Evolutionary conservation across 2,113 vertebrate species (phyloP), one percentile per base, ranked within the genome.

Genomic region (Nycticryphes semicollaris): DNA sequence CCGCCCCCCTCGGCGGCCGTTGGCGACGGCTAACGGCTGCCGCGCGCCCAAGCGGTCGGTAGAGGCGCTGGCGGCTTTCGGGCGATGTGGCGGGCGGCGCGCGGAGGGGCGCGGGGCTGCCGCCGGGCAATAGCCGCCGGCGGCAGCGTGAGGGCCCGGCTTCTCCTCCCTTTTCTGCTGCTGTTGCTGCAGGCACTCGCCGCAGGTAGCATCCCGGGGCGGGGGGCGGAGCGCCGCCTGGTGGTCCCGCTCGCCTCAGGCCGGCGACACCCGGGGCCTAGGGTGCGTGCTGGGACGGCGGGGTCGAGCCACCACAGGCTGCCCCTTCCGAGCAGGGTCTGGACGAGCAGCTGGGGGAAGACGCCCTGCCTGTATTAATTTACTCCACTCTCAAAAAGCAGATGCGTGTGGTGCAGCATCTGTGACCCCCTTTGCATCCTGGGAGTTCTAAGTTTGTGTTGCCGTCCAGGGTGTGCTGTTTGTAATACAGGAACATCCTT

Each of bases 381-480:
- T 41, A 35, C 14, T 7, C 6, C 3, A 8, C 18, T 27, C 27
- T 20, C 7, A 9, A 27, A 53, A 41, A 80, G 20, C 45, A 31
- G 59, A 19, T 6, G 14, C 1, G 0, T 18, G 9, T 15, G 43
- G 28, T 1, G 0, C 19, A 27, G 5, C 13, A 1, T 21, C 8
- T 3, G 37, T 17, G 21, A 27, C 10, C 7, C 10, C 56, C 33
- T 28, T 19, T 13, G 39, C 27, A 50, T 28, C 16, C 24, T 3
- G 3, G 9, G 22, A 15, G 6, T 3, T 54, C 3, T 6, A 7
- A 20, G 8, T 47, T 3, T 6, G 14, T 10, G 48, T 22, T 30
- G 31, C 12, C n/a, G 4, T 2, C 25, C 6, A 9, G 6, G 50
- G 4, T 7, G 0, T 2, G 19, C 20, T 50, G 56, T 8, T 57